Conservation (phyloP, 1,140 invertebrate species). For the Leptinotarsa texana region DNA sequence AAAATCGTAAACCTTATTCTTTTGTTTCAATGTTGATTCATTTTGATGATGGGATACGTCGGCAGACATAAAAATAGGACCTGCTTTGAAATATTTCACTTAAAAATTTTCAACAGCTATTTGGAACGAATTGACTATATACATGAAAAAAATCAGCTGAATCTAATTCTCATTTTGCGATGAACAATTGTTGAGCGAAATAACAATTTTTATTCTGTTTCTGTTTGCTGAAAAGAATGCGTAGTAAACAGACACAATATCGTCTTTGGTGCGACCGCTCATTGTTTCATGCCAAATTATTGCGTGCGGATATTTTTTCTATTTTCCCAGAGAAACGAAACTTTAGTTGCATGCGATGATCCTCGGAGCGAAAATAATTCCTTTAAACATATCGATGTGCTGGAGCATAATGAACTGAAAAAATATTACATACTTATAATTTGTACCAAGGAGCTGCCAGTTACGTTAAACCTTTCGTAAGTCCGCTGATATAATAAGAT, state of each 20-base stretch:
- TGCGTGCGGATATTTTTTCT: constrained; percentile 24
- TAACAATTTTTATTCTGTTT: constrained; percentile 36
- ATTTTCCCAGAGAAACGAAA: constrained; percentile 39
- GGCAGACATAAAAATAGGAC: constrained; percentile 48
- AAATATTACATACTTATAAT: background rate
- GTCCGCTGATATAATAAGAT: constrained; percentile 22
- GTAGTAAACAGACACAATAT: background rate
- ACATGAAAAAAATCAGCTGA: background rate
- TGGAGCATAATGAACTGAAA: constrained; percentile 43
- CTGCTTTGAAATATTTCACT: constrained; percentile 43
- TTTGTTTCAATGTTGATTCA: constrained; percentile 8
- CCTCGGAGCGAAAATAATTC: constrained; percentile 37
- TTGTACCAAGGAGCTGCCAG: no score
- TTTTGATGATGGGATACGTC: constrained; percentile 46
- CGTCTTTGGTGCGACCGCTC: constrained; percentile 3
- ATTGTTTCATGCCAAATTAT: constrained; percentile 41
- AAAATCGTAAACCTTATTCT: constrained; percentile 14
- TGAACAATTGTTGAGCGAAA: constrained; percentile 25
- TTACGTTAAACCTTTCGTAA: constrained; percentile 36
- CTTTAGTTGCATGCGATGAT: constrained; percentile 43
- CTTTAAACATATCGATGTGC: constrained; percentile 44
- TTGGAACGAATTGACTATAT: background rate
- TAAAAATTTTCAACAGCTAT: no score
- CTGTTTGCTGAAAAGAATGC: background rate
- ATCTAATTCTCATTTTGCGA: background rate